Base-by-base conservation (phyloP, 2,888 invertebrate species). In the Melanophora roralis region DNA sequence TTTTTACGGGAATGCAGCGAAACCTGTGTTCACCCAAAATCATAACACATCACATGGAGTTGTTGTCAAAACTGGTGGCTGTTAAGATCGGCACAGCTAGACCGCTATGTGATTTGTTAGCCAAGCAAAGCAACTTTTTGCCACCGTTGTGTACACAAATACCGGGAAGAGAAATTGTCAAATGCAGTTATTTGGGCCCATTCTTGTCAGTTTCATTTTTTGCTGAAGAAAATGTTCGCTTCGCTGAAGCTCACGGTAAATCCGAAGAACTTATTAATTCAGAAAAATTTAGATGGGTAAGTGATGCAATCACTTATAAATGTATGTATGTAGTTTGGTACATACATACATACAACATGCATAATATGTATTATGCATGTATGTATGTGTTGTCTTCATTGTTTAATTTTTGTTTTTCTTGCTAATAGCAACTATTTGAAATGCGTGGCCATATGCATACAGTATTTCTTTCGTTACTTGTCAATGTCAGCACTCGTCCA, bases 191-290 rank as follows among this genome's bases (percentile, higher is more conserved):
- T 87, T 92, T 99, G 7, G 98, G 98, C 14, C 97, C 98, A 0
- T 98, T 99, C 90, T 92, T 99, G 82, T 94, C 94, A 9, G 93
- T 98, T 0, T 98, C 98, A 0, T 93, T 98, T 1, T 97, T 98
- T 89, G 97, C 96, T 40, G 98, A 98, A 87, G 98, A 98, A 89
- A 96, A 96, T 88, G 95, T 95, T 0, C 94, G 95, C 83, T 93
- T 97, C n/a, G 96, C 96, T 0, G 96, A 96, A 84, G 94, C 93
- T 81, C 93, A 93, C 85, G 87, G 87, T 12, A 86, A 86, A 67
- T 85, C 85, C 49, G 88, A 86, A 57, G 82, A 86, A 6, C 82
- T 89, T 34, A 85, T 84, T 0, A 83, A 85, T 16, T 85, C 85
- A 1, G 85, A 85, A 2, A 86, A 88, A 53, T 84, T 89, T 34